A percentile compares a stretch with the other conserved stretches of the same genome.
phyloP scores from a whole-genome alignment of 2,888 invertebrate genomes.

The Blastobasis adustella region DNA sequence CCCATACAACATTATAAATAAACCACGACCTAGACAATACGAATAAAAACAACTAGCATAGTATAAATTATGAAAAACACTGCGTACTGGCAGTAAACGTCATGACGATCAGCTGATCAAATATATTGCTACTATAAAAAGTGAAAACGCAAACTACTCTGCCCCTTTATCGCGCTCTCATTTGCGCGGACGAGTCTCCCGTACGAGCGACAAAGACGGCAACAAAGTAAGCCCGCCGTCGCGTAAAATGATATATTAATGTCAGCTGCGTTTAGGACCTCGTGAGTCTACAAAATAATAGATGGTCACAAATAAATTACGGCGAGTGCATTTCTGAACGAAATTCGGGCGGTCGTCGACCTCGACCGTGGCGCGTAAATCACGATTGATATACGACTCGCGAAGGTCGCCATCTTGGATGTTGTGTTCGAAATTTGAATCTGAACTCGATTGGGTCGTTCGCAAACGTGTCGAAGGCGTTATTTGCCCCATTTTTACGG shows the following conservation, averaged over 20 bases:
- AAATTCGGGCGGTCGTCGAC: conserved; percentile 72
- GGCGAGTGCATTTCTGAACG: conserved; percentile 70
- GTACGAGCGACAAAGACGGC: conserved; percentile 33
- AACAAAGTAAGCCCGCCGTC: conserved; percentile 44
- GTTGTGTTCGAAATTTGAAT: conserved; percentile 68
- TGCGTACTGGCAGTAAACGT: conserved; percentile 68
- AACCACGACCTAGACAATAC: conserved; percentile 64
- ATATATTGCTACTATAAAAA: conserved; percentile 75
- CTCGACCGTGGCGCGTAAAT: conserved; percentile 69
- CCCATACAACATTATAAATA: conserved; percentile 56
- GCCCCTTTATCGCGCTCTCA: conserved; percentile 42
- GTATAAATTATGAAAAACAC: conserved; percentile 73
- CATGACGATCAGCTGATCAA: conserved; percentile 74
- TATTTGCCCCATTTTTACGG: conserved; percentile 23
- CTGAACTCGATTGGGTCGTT: conserved; percentile 54
- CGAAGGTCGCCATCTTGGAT: conserved; percentile 72
- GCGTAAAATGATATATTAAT: conserved; percentile 74
- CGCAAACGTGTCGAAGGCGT: conserved; percentile 37
- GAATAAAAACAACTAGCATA: conserved; percentile 55
- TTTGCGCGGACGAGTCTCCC: conserved; percentile 21
- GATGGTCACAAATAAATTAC: conserved; percentile 75
- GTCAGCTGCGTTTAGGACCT: conserved; percentile 75
- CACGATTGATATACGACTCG: conserved; percentile 67
- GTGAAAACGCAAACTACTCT: conserved; percentile 70
- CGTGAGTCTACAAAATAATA: conserved; percentile 74